A percentile compares a stretch with the other conserved stretches of the same genome.
phyloP scores from a whole-genome alignment of 2,113 vertebrate genomes.

The Agelaius phoeniceus region DNA sequence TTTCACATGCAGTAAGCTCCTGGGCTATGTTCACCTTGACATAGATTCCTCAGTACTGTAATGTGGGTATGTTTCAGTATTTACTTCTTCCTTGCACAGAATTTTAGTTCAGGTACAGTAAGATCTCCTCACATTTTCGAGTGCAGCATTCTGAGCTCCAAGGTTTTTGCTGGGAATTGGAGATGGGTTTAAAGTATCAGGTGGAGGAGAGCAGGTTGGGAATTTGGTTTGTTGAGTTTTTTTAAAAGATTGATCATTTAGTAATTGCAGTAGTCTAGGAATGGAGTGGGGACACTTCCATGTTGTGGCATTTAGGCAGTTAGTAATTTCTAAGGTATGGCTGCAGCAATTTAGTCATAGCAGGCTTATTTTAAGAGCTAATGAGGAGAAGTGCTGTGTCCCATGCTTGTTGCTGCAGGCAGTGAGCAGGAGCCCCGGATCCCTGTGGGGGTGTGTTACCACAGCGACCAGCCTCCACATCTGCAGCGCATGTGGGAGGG shows the following conservation, averaged over 20 bases:
- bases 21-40: not conserved
- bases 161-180: not conserved
- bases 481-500: not conserved
- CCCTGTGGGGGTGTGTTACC: not conserved
- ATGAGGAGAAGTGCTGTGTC: not conserved
- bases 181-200: not conserved
- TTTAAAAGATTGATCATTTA: not conserved
- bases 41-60: not conserved
- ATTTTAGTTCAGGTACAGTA: not conserved
- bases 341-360: not conserved
- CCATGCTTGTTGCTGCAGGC: not conserved
- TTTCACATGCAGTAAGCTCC: not conserved
- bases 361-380: not conserved
- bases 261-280: not conserved
- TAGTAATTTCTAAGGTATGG: not conserved
- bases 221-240: not conserved
- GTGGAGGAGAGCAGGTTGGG: not conserved
- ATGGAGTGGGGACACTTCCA: not conserved
- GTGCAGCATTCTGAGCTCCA: not conserved
- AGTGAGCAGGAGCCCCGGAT: not conserved
- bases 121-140: not conserved
- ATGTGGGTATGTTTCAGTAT: not conserved
- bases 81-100: not conserved
- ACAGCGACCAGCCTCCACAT: not conserved
- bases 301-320: not conserved